These are phyloP conservation scores for Meliscaeva auricollis DNA, from an alignment of 2,888 invertebrate species.

Conservation along the genomic window DNA sequence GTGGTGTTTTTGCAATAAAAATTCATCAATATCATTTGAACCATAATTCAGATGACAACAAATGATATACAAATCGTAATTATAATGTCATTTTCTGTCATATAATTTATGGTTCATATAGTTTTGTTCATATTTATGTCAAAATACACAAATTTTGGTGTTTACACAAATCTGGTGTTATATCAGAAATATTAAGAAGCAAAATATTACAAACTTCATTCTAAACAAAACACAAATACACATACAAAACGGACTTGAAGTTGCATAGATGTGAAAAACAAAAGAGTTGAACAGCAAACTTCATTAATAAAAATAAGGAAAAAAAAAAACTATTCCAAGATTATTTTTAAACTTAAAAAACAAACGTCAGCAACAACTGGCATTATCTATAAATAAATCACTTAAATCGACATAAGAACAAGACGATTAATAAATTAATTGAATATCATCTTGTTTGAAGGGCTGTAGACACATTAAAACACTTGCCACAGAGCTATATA, in stretches of 20 bases:
- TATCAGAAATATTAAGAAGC: too few relatives aligned
- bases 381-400: conserved; percentile 54
- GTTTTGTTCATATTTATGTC: too few relatives aligned
- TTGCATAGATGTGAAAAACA: not conserved
- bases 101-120: too few relatives aligned
- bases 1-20: too few relatives aligned
- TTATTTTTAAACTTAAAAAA: conserved; percentile 24
- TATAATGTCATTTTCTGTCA: too few relatives aligned
- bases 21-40: too few relatives aligned
- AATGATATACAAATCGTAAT: too few relatives aligned
- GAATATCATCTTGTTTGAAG: conserved; percentile 63
- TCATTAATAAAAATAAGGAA: not conserved
- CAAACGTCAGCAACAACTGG: conserved; percentile 10
- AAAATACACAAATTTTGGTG: too few relatives aligned
- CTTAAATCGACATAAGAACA: conserved; percentile 45
- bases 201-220: too few relatives aligned
- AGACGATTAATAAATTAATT: conserved; percentile 65
- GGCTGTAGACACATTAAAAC: conserved; percentile 69
- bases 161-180: too few relatives aligned
- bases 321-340: conserved; percentile 2
- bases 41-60: too few relatives aligned
- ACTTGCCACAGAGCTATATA: conserved; percentile 52
- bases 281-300: conserved; percentile 51
- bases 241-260: not conserved
- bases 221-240: too few relatives aligned